phyloP scores from a whole-genome alignment of 2,797 vertebrate species.

The Mormyrus proboscirostris region DNA sequence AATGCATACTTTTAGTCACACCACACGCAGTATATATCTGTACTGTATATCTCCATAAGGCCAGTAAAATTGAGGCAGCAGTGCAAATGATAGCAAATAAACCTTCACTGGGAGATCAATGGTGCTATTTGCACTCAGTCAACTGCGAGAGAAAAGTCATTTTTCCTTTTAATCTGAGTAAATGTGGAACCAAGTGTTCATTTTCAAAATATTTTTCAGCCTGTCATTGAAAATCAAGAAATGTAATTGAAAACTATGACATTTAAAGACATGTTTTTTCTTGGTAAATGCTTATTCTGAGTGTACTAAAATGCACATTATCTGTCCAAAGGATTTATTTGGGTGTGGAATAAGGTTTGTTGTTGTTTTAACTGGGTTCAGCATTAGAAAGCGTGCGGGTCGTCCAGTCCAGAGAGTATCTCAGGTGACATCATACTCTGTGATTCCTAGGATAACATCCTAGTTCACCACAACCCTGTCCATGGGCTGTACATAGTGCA shows the following conservation, averaged over 20 bases:
- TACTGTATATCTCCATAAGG: neutral
- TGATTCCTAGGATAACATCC: neutral
- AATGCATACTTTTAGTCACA: neutral
- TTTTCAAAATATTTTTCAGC: neutral
- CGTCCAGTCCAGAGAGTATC: neutral
- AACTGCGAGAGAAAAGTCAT: neutral
- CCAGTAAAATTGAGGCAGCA: neutral
- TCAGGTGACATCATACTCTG: neutral
- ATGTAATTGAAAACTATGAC: neutral
- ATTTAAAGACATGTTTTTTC: neutral
- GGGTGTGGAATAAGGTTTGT: neutral
- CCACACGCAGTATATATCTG: neutral
- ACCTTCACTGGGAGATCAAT: constrained; percentile 2
- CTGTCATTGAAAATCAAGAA: neutral
- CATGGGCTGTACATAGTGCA: neutral
- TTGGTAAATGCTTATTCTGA: constrained; percentile 1
- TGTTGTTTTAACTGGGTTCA: neutral
- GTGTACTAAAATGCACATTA: neutral
- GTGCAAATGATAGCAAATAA: constrained; percentile 17
- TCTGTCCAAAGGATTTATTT: neutral
- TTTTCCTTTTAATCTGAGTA: constrained; percentile 2
- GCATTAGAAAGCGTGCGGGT: neutral
- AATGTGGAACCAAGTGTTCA: neutral
- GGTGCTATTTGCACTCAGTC: neutral
- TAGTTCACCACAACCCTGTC: neutral